Evolutionary conservation across 2,797 vertebrate genomes (phyloP).

Genomic region (Holocentrus rufus): DNA sequence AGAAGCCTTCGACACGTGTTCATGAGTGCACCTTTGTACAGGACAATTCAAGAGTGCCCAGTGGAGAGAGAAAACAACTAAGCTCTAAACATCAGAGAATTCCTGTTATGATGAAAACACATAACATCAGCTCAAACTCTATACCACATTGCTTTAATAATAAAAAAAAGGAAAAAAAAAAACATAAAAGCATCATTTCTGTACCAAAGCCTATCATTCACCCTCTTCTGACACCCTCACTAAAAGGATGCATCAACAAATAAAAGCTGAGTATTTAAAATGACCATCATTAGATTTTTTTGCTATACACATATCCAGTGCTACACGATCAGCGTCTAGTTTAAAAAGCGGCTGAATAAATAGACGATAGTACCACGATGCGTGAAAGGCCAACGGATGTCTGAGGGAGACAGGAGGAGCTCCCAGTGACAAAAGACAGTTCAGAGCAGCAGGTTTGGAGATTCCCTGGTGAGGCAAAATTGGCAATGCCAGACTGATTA

Average conservation of each 20-base stretch:
- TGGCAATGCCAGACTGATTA: slow-evolving; percentile 67
- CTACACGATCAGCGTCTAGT: slow-evolving; percentile 70
- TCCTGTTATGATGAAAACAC: slow-evolving; percentile 75
- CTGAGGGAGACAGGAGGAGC: slow-evolving; percentile 43
- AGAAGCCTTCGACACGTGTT: slow-evolving; percentile 84
- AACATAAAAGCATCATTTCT: slow-evolving; percentile 60
- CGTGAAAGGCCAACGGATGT: slow-evolving; percentile 78
- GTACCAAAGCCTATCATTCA: slow-evolving; percentile 70
- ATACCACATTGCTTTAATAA: slow-evolving; percentile 58
- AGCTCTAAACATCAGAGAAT: slow-evolving; percentile 84
- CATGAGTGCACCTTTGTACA: slow-evolving; percentile 85
- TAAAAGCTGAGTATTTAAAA: slow-evolving; percentile 65
- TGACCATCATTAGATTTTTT: slow-evolving; percentile 38
- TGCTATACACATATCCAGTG: slow-evolving; percentile 70
- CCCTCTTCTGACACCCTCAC: slow-evolving; percentile 37
- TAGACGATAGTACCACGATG: slow-evolving; percentile 80
- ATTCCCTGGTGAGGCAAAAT: slow-evolving; percentile 72
- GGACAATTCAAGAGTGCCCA: slow-evolving; percentile 82
- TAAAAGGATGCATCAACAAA: slow-evolving; percentile 50
- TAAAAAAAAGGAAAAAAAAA: slow-evolving; percentile 27
- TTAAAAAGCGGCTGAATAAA: slow-evolving; percentile 78
- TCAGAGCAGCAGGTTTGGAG: slow-evolving; percentile 78
- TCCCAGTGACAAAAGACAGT: slow-evolving; percentile 64
- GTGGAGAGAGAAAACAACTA: slow-evolving; percentile 83
- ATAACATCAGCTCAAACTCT: slow-evolving; percentile 70